Evolutionary conservation across 2,888 invertebrate species (phyloP).

Genomic region (Amiota minor): DNA sequence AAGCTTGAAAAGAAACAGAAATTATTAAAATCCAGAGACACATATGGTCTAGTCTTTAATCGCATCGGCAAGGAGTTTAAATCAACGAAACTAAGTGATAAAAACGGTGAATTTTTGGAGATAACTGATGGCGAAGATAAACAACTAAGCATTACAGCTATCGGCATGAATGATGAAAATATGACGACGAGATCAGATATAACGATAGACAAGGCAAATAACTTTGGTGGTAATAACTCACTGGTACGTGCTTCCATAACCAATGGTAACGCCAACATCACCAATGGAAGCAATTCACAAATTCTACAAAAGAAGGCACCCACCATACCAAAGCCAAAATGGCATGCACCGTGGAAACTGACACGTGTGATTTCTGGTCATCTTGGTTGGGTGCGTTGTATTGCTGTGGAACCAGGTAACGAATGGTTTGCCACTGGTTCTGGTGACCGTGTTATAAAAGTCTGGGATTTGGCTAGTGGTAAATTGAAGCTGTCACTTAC

Average conservation of each 20-base stretch:
- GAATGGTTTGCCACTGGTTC: conserved; percentile 90
- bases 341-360: conserved; percentile 99
- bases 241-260: conserved; percentile 49
- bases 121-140: conserved; percentile 61
- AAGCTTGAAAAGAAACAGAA: conserved; percentile 83
- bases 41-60: conserved; percentile 88
- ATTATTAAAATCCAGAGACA: conserved; percentile 85
- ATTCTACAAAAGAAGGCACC: conserved; percentile 81
- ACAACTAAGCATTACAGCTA: too few relatives aligned
- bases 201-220: conserved; percentile 28
- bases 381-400: conserved; percentile 97
- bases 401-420: conserved; percentile 98
- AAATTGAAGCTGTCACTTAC: conserved; percentile 97
- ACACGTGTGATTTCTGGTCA: conserved; percentile 93
- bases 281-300: conserved; percentile 72
- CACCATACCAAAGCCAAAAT: conserved; percentile 95
- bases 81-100: conserved; percentile 48
- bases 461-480: conserved; percentile 98
- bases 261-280: conserved; percentile 41
- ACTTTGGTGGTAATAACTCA: conserved; percentile 42
- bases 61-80: conserved; percentile 76
- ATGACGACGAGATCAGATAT: conserved; percentile 27
- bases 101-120: conserved; percentile 50
- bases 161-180: conserved; percentile 19
- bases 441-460: conserved; percentile 98